phyloP scores from a whole-genome alignment of 2,888 invertebrate genomes.

The Xestia xanthographa region DNA sequence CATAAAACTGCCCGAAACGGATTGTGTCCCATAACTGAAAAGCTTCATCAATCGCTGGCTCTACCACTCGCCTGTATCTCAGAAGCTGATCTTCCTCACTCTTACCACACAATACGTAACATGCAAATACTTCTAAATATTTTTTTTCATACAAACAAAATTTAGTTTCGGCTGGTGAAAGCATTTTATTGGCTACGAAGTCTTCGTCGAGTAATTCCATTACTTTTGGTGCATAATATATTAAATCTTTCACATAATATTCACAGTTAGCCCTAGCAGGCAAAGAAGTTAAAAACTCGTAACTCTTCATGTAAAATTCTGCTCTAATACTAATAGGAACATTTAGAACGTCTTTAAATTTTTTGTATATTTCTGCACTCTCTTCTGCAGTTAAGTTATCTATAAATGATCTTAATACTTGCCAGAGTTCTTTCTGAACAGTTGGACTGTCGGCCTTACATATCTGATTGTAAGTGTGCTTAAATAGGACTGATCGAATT shows the following conservation, averaged over 20 bases:
- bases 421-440: conserved; percentile 71
- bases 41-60: conserved; percentile 66
- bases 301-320: conserved; percentile 70
- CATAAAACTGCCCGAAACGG: too few species aligned
- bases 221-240: conserved; percentile 55
- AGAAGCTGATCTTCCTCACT: conserved; percentile 67
- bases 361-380: conserved; percentile 65
- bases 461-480: conserved; percentile 69
- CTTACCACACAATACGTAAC: conserved; percentile 68
- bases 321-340: conserved; percentile 63
- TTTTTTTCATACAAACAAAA: conserved; percentile 49
- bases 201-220: conserved; percentile 71
- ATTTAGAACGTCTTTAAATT: conserved; percentile 62
- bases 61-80: conserved; percentile 66
- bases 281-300: conserved; percentile 69
- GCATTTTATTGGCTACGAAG: conserved; percentile 69
- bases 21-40: conserved; percentile 43
- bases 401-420: conserved; percentile 72
- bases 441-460: conserved; percentile 67
- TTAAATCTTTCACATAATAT: conserved; percentile 55
- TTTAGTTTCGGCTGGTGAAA: conserved; percentile 59
- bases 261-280: conserved; percentile 68
- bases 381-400: conserved; percentile 56
- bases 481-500: conserved; percentile 74
- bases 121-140: conserved; percentile 54